Base-by-base conservation (phyloP, 2,888 invertebrate species). In the Philonicus albiceps region DNA sequence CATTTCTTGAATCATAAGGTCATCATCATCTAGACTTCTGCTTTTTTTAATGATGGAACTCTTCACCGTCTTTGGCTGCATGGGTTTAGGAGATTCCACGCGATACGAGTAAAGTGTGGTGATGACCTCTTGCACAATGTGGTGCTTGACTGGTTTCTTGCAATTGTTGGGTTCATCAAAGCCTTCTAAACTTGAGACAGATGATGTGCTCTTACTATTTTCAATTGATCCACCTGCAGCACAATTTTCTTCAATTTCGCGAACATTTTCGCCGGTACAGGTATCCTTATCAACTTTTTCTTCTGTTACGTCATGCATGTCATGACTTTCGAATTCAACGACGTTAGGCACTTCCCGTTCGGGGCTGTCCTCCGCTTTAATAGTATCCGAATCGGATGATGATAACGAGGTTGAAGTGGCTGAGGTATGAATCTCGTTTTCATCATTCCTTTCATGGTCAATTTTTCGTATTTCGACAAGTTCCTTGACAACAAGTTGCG, bases 1-100 rank as follows among this genome's bases (percentile, higher is more conserved):
- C 37, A 91, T 89, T 86, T 92, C 93, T 84, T 92, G 92, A 34
- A 92, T 92, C 37, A 80, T 86, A 19, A 89, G 37, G n/a, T 88
- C 88, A 55, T 84, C 88, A 22, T 87, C 87, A 73, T 88, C 89
- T 19, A 89, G 75, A 31, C 88, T 88, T 22, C 86, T 86, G 87
- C 88, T 88, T 72, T 89, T 88, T 80, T 88, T 88, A 5, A 72
- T 49, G n/a, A 16, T 16, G 16, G 80, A 37, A 4, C n/a, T 27
- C 34, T 76, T 86, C 2, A 3, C 19, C n/a, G 86, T n/a, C 40
- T 86, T 87, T 7, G 86, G 53, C 34, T 72, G 73, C 55, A 87
- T 72, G 3, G 88, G 88, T 37, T 88, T 87, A 4, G 89, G 89
- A 31, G 89, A 89, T 16, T 89, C 89, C 22, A 89, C 89, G 4